Conservation (phyloP, 2,113 vertebrate genomes). For the Ancistrus triradiatus region DNA sequence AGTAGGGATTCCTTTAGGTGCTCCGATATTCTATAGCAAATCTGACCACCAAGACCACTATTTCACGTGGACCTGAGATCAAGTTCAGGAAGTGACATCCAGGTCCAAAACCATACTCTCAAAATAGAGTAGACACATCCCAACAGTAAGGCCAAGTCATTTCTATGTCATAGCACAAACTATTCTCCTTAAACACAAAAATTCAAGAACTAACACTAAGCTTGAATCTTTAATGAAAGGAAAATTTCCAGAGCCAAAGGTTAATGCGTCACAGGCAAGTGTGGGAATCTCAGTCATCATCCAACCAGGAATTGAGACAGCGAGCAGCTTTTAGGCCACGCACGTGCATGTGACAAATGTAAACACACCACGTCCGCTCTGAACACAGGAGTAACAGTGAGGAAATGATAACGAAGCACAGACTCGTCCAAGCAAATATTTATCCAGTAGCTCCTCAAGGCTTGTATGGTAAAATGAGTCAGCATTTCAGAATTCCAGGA, state of each 20-base stretch:
- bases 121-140: too few species aligned
- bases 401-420: neutral
- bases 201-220: neutral
- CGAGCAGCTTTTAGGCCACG: neutral
- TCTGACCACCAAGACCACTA: too few species aligned
- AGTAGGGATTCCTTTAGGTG: too few species aligned
- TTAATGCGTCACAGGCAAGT: slow-evolving; percentile 15
- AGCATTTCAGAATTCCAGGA: neutral
- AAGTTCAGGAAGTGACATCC: too few species aligned
- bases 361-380: neutral
- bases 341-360: neutral
- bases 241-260: slow-evolving; percentile 18
- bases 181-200: neutral
- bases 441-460: neutral
- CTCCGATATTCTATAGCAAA: too few species aligned
- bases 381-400: neutral
- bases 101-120: too few species aligned
- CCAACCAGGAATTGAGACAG: neutral
- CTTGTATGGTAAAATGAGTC: neutral
- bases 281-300: neutral
- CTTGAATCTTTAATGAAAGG: neutral
- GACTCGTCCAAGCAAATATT: slow-evolving; percentile 1
- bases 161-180: neutral
- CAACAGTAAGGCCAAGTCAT: too few species aligned
- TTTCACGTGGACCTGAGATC: too few species aligned